Conservation (phyloP, 2,888 invertebrate genomes). For the Tenthredo mesomela region DNA sequence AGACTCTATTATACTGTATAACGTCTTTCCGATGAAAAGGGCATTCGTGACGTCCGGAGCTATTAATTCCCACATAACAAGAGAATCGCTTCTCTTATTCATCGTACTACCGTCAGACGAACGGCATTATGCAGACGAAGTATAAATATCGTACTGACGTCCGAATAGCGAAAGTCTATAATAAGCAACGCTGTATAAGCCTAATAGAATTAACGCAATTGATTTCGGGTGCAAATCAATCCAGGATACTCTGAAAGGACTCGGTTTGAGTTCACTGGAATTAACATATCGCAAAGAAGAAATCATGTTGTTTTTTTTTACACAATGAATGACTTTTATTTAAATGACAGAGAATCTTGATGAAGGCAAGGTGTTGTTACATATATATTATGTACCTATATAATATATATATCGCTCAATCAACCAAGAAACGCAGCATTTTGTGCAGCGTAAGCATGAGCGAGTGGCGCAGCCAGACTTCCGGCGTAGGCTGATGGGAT, state of each 20-base stretch:
- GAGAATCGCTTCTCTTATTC: not conserved
- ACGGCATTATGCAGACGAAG: not conserved
- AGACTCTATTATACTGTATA: not conserved
- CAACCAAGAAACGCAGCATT: not conserved
- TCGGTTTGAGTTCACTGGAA: not conserved
- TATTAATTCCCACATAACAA: not conserved
- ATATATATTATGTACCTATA: not conserved
- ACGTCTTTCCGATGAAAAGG: not conserved
- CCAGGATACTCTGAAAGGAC: not conserved
- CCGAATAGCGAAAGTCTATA: not conserved
- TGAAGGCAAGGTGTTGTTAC: not conserved
- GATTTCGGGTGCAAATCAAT: not conserved
- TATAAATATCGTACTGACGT: not conserved
- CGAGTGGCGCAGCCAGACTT: slow-evolving; percentile 59
- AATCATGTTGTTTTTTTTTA: not conserved
- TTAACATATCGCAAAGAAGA: not conserved
- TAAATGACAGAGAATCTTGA: not conserved
- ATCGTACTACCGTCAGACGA: not conserved
- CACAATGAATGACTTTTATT: slow-evolving; percentile 2
- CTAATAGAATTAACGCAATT: not conserved
- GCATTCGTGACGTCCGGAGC: not conserved
- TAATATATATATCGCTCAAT: not conserved
- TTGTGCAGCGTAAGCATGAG: slow-evolving; percentile 25
- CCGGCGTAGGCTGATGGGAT: slow-evolving; percentile 59
- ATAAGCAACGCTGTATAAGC: not conserved